A percentile compares a stretch with the other conserved stretches of the same genome.
Conservation (phyloP, 1,140 invertebrate species). For the Zophobas morio region DNA sequence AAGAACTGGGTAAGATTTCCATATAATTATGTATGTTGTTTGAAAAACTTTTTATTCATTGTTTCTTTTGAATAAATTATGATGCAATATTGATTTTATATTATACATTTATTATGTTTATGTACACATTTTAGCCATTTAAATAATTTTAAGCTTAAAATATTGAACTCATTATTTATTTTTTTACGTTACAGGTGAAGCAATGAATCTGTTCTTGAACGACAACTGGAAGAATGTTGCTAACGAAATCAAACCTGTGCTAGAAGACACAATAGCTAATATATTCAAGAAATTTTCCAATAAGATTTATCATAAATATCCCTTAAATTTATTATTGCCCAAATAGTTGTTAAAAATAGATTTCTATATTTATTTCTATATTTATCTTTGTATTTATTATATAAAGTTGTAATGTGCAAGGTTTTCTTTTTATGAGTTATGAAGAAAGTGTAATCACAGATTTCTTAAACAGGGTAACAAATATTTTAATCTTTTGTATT, state of each 20-base stretch:
- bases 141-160: no score
- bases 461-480: neutral
- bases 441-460: neutral
- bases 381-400: conserved; percentile 7
- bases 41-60: no score
- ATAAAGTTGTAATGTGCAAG: neutral
- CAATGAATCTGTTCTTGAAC: conserved; percentile 75
- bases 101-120: no score
- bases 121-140: no score
- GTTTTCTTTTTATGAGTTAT: no score
- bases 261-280: conserved; percentile 71
- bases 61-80: no score
- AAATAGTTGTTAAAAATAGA: conserved; percentile 47
- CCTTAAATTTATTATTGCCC: conserved; percentile 62
- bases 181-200: conserved; percentile 69
- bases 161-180: neutral
- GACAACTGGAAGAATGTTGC: conserved; percentile 76
- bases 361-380: conserved; percentile 3
- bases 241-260: conserved; percentile 73
- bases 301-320: conserved; percentile 68
- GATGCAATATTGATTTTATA: no score
- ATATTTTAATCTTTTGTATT: neutral
- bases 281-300: conserved; percentile 74
- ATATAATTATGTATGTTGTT: neutral
- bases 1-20: conserved; percentile 70